A percentile compares a stretch with the other conserved stretches of the same genome.
phyloP scores from a whole-genome alignment of 1,140 invertebrate species.

The Drosophila pallidifrons region DNA sequence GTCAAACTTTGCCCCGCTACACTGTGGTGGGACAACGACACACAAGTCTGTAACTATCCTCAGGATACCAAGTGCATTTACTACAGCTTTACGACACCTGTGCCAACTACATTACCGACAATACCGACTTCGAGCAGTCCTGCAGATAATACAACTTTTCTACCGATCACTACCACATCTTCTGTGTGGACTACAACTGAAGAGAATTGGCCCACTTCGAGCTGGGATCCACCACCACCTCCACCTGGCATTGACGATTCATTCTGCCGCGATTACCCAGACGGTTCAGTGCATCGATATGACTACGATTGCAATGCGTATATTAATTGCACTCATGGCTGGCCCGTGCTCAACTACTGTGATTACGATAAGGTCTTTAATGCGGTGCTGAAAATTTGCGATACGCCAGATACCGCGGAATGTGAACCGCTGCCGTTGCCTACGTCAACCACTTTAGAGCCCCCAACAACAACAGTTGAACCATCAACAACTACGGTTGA shows the following conservation, averaged over 20 bases:
- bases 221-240: constrained; percentile 56
- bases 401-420: constrained; percentile 65
- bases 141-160: constrained; percentile 29
- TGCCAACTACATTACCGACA: constrained; percentile 9
- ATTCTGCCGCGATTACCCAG: constrained; percentile 28
- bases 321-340: constrained; percentile 66
- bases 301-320: constrained; percentile 76
- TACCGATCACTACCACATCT: not conserved
- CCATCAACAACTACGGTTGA: constrained; percentile 8
- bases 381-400: constrained; percentile 52
- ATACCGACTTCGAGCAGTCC: not conserved
- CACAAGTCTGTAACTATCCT: constrained; percentile 62
- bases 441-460: not conserved
- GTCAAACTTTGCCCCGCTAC: constrained; percentile 49
- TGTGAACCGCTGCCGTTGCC: constrained; percentile 65
- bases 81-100: constrained; percentile 39
- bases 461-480: constrained; percentile 1
- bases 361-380: constrained; percentile 64
- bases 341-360: constrained; percentile 70
- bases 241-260: constrained; percentile 54
- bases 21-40: constrained; percentile 61
- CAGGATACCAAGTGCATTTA: constrained; percentile 51
- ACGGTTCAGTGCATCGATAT: constrained; percentile 58
- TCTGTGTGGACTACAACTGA: not conserved
- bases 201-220: constrained; percentile 33